A percentile compares a stretch with the other conserved stretches of the same genome.
Evolutionary conservation across 2,797 vertebrate species (phyloP).

Genomic region (Sebastes trivittatus): DNA sequence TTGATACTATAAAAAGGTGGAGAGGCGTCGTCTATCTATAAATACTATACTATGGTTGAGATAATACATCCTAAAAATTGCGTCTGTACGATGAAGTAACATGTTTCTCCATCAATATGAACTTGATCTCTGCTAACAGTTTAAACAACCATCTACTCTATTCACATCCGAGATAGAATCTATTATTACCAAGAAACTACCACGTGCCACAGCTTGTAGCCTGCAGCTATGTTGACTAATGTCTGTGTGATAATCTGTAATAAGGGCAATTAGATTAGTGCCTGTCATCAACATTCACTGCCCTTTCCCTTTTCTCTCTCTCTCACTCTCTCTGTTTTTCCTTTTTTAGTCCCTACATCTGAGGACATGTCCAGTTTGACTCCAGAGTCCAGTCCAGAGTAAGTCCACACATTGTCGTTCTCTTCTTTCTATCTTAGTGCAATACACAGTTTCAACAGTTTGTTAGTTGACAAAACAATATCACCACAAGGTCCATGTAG

Average conservation of each 20-base stretch:
- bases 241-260: constrained; percentile 38
- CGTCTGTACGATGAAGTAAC: neutral
- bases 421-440: neutral
- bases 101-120: neutral
- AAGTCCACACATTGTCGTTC: constrained; percentile 63
- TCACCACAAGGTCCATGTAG: neutral
- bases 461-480: neutral
- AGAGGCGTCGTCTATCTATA: neutral
- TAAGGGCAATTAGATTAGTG: constrained; percentile 43
- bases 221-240: constrained; percentile 19
- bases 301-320: neutral
- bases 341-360: constrained; percentile 86
- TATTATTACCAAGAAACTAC: constrained; percentile 6
- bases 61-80: neutral
- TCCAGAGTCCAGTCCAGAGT: constrained; percentile 95
- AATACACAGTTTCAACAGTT: neutral
- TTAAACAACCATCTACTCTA: neutral
- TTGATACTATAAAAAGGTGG: neutral
- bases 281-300: constrained; percentile 35
- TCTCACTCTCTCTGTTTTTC: neutral
- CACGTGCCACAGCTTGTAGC: constrained; percentile 1
- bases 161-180: neutral
- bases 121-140: neutral
- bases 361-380: constrained; percentile 97
- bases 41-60: neutral